phyloP scores from a whole-genome alignment of 1,140 invertebrate genomes.

The Atta texana region DNA sequence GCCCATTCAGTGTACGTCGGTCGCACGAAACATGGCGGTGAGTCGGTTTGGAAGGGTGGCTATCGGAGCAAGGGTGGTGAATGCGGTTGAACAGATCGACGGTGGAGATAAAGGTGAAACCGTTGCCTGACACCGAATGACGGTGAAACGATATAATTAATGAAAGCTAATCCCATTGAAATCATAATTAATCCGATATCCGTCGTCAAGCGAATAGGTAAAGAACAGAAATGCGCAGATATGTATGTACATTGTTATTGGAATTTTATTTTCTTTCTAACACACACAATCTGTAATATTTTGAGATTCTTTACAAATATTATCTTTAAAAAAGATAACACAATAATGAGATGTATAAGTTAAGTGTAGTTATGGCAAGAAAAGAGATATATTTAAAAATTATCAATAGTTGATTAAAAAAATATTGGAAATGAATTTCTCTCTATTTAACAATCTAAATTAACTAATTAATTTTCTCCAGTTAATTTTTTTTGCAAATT shows the following conservation, averaged over 20 bases:
- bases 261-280: background rate
- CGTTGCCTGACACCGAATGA: slow-evolving; percentile 45
- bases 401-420: background rate
- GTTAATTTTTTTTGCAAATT: background rate
- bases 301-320: background rate
- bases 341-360: background rate
- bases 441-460: background rate
- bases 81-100: slow-evolving; percentile 65
- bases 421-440: background rate
- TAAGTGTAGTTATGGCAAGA: slow-evolving; percentile 11
- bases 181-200: slow-evolving; percentile 47
- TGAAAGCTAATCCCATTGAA: slow-evolving; percentile 48
- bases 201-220: background rate
- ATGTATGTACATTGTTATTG: background rate
- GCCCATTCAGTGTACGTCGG: slow-evolving; percentile 70
- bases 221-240: slow-evolving; percentile 1
- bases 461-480: background rate
- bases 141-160: slow-evolving; percentile 59
- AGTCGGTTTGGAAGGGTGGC: slow-evolving; percentile 48
- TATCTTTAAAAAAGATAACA: background rate
- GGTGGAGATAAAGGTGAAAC: slow-evolving; percentile 68
- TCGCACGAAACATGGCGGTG: slow-evolving; percentile 64
- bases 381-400: slow-evolving; percentile 8
- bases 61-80: slow-evolving; percentile 28
- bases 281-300: slow-evolving; percentile 13